Evolutionary conservation across 2,113 vertebrate genomes (phyloP).

Genomic region (Campylorhamphus procurvoides): DNA sequence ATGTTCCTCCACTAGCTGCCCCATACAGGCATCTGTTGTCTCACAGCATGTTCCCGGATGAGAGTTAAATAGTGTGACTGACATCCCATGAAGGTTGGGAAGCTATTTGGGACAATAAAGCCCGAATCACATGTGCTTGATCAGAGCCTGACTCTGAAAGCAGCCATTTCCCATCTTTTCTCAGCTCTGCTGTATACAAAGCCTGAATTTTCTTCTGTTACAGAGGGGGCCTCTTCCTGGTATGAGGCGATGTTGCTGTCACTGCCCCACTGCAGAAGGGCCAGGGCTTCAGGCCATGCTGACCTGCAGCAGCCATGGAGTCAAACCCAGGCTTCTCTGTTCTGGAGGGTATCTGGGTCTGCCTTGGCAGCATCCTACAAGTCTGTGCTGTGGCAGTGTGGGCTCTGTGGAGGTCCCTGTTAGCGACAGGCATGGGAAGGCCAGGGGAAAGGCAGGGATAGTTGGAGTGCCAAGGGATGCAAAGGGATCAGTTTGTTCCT

Average conservation of each 20-base stretch:
- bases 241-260: not conserved
- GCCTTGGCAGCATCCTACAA: not conserved
- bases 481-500: not conserved
- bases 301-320: not conserved
- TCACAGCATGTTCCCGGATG: not conserved
- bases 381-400: fast-evolving
- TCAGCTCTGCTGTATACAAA: not conserved
- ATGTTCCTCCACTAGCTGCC: fast-evolving
- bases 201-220: not conserved
- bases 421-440: not conserved
- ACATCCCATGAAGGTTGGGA: not conserved
- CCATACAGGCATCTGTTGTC: not conserved
- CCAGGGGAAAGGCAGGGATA: not conserved
- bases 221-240: not conserved
- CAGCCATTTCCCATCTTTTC: not conserved
- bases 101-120: not conserved
- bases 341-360: not conserved
- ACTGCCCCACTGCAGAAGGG: not conserved
- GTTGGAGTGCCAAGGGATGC: not conserved
- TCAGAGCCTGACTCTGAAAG: not conserved
- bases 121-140: not conserved
- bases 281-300: not conserved
- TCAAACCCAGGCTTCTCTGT: fast-evolving
- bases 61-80: not conserved
- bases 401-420: not conserved